Evolutionary conservation across 2,888 invertebrate genomes (phyloP).

Genomic region (Plusia festucae): DNA sequence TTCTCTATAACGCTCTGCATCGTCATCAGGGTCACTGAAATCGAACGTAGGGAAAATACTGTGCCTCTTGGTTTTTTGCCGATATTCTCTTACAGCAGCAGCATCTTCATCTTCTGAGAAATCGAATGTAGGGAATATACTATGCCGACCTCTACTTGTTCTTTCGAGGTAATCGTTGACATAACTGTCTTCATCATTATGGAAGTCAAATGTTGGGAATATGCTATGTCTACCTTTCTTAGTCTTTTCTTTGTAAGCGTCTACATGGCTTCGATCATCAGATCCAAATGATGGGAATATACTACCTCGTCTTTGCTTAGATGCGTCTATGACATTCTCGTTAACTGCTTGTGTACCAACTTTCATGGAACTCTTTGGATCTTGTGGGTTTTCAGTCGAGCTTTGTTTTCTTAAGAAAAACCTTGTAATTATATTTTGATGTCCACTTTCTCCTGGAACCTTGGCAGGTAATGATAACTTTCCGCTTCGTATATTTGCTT

Average conservation of each 20-base stretch:
- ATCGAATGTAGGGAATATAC: slow-evolving; percentile 82
- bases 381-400: slow-evolving; percentile 76
- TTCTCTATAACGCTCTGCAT: slow-evolving; percentile 79
- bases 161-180: slow-evolving; percentile 74
- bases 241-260: slow-evolving; percentile 80
- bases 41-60: slow-evolving; percentile 85
- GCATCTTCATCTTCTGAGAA: slow-evolving; percentile 78
- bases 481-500: slow-evolving; percentile 81
- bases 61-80: slow-evolving; percentile 76
- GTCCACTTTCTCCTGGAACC: slow-evolving; percentile 62
- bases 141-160: slow-evolving; percentile 76
- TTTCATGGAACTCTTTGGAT: slow-evolving; percentile 79
- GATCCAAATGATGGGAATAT: slow-evolving; percentile 77
- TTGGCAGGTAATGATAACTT: slow-evolving; percentile 80
- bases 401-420: slow-evolving; percentile 76
- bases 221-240: slow-evolving; percentile 80
- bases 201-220: slow-evolving; percentile 81
- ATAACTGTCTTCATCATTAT: slow-evolving; percentile 72
- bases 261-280: slow-evolving; percentile 72
- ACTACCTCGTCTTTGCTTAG: slow-evolving; percentile 76
- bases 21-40: slow-evolving; percentile 80
- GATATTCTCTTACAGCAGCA: slow-evolving; percentile 75
- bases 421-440: slow-evolving; percentile 75
- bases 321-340: slow-evolving; percentile 68
- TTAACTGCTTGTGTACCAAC: slow-evolving; percentile 70